Evolutionary conservation across 2,113 vertebrate species (phyloP).

Genomic region (Chiloscyllium plagiosum): DNA sequence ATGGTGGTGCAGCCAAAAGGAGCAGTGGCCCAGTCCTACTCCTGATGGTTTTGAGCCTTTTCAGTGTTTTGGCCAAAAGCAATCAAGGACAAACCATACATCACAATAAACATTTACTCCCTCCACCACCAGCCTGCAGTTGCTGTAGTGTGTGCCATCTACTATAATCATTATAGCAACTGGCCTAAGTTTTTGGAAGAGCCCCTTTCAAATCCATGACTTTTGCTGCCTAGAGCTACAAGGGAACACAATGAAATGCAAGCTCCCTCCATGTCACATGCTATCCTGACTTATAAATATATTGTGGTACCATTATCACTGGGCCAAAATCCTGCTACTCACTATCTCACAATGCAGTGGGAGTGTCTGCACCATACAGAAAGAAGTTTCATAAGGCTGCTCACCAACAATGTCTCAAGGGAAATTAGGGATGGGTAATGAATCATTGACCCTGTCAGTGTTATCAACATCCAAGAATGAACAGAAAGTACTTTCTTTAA

Average conservation of each 20-base stretch:
- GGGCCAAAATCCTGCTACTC: neutral
- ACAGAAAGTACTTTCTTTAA: neutral
- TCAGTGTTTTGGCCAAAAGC: no score
- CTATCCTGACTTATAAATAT: neutral
- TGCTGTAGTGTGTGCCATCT: neutral
- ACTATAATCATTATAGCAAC: neutral
- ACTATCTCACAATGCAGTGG: neutral
- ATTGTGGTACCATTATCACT: neutral
- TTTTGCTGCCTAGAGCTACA: neutral
- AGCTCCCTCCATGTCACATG: neutral
- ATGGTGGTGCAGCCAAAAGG: no score
- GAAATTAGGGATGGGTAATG: neutral
- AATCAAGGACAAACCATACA: neutral
- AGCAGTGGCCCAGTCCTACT: no score
- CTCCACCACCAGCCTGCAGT: neutral
- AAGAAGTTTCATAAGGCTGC: neutral
- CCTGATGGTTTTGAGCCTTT: no score
- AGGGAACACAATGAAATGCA: neutral
- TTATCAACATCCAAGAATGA: neutral
- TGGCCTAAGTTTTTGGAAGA: neutral
- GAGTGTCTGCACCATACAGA: neutral
- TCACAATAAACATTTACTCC: neutral
- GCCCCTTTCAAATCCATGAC: neutral
- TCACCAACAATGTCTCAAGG: neutral
- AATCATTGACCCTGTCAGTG: neutral